Base-by-base conservation (phyloP, 1,140 invertebrate genomes). In the Hylyphantes graminicola region DNA sequence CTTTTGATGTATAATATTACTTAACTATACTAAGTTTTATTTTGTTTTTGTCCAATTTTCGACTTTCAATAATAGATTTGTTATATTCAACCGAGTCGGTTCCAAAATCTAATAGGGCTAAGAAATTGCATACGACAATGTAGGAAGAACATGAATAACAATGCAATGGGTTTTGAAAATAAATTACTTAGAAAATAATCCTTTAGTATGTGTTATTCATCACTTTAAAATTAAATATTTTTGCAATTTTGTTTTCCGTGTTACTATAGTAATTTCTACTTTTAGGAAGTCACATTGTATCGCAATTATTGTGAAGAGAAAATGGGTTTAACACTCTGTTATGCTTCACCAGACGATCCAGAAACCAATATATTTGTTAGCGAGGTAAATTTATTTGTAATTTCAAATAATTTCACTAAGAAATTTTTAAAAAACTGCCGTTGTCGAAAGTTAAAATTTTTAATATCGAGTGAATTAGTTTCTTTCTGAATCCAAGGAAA, bases 201-300 rank as follows among this genome's bases (percentile, higher is more conserved):
- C 1, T 15, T 3, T 17, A 12, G 1, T 3, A 61, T n/a, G n/a
- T n/a, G 17, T 15, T 15, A 12, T 15, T 61, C 6, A 15, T 15
- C 57, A 61, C 6, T 61, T 15, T 61, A 15, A n/a, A n/a, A n/a
- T n/a, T n/a, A 61, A 15, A 3, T 61, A 15, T 61, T 15, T 61
- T 61, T 61, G 12, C 17, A 61, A 6, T 15, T 12, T 17, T 61
- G 57, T 15, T 15, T 61, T 61, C 17, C 17, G 3, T 1, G 12
- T 12, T 15, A 15, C 64, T 17, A 17, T 21, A 21, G 4, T 67
- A 11, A 70, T 50, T 54, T 74, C 12, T 74, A 86, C 86, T 90
- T 90, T 21, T 90, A 94, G 93, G 94, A 94, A 91, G 92, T 95
- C 70, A 93, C 93, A 53, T 89, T 95, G 70, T 92, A 91, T 87